Evolutionary conservation across 2,113 vertebrate species (phyloP).

Genomic region (Oxyura jamaicensis): DNA sequence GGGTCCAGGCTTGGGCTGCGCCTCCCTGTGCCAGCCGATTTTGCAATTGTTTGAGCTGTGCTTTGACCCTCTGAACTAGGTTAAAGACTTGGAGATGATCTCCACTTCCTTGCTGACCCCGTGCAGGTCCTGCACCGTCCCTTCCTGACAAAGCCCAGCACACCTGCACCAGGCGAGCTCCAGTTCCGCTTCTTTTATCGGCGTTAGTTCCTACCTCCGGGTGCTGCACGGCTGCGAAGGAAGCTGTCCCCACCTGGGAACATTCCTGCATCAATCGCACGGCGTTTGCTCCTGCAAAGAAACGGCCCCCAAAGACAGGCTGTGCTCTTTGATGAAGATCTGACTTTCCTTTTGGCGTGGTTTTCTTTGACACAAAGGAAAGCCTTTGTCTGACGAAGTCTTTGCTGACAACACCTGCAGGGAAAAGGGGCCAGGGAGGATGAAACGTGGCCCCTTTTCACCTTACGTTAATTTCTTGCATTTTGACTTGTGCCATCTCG

Average conservation of each 20-base stretch:
- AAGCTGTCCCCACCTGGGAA: background rate
- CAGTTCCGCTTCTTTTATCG: background rate
- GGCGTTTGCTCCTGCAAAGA: background rate
- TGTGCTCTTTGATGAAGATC: background rate
- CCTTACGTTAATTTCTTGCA: background rate
- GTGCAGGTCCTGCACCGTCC: background rate
- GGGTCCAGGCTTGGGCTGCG: background rate
- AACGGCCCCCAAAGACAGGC: background rate
- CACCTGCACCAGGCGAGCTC: background rate
- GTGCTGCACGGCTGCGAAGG: background rate
- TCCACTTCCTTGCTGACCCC: conserved; percentile 22
- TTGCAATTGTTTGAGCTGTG: conserved; percentile 6
- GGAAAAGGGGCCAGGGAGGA: background rate
- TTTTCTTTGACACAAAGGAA: background rate
- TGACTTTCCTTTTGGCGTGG: background rate
- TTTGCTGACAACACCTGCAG: background rate
- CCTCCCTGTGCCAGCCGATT: background rate
- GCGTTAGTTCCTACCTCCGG: background rate
- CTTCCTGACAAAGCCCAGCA: conserved; percentile 9
- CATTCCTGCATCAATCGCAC: background rate
- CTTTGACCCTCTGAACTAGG: conserved; percentile 36
- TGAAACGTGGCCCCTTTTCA: background rate
- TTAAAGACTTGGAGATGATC: conserved; percentile 12
- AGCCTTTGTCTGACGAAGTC: no score
- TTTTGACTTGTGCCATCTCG: background rate